phyloP scores from a whole-genome alignment of 2,888 invertebrate species.

The Melitaea athalia region DNA sequence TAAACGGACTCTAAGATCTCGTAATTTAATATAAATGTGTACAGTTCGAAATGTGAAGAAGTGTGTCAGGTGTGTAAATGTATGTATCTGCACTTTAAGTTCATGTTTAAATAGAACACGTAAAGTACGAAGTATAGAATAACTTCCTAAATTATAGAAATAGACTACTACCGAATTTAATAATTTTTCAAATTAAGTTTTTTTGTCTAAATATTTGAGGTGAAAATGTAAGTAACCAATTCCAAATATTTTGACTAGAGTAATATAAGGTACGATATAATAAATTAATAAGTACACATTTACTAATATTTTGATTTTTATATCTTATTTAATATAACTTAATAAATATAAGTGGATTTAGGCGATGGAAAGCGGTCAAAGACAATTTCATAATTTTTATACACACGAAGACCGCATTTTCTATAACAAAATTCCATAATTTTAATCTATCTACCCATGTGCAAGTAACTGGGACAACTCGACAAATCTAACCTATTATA shows the following conservation, averaged over 20 bases:
- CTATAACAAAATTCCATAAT: not conserved
- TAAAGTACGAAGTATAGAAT: not conserved
- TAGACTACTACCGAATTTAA: not conserved
- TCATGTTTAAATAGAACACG: not conserved
- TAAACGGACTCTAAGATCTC: constrained; percentile 54
- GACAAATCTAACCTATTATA: constrained; percentile 20
- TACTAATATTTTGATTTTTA: constrained; percentile 41
- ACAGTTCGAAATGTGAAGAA: not conserved
- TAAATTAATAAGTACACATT: constrained; percentile 56
- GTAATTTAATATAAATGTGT: not conserved
- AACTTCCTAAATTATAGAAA: not conserved
- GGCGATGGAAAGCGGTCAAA: not conserved
- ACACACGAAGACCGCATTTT: too few species aligned
- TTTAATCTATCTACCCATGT: constrained; percentile 18
- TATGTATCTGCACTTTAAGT: not conserved
- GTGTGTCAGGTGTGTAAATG: constrained; percentile 55
- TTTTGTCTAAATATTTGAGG: constrained; percentile 7
- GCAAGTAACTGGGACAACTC: constrained; percentile 25
- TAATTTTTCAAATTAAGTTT: constrained; percentile 15
- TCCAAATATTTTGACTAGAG: constrained; percentile 60
- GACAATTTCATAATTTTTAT: not conserved
- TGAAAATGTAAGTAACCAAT: constrained; percentile 7
- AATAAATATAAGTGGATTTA: constrained; percentile 2
- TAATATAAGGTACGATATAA: constrained; percentile 44
- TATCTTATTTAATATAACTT: constrained; percentile 53